phyloP scores from a whole-genome alignment of 2,888 invertebrate genomes.

The Sphinx pinastri region DNA sequence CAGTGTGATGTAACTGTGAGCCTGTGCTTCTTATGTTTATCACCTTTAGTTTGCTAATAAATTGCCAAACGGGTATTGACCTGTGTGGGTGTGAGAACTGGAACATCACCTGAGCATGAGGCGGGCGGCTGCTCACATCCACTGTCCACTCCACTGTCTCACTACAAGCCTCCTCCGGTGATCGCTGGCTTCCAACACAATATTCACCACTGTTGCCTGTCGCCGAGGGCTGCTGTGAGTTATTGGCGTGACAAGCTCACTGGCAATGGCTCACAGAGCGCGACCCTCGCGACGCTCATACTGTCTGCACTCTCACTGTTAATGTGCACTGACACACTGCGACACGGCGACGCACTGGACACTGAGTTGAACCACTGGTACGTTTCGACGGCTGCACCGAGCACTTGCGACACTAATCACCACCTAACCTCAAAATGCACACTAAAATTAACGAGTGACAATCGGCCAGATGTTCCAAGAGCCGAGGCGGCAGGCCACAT shows the following conservation, averaged over 20 bases:
- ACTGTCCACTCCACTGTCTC: slow-evolving; percentile 34
- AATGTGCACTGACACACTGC: slow-evolving; percentile 49
- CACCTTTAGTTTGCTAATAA: slow-evolving; percentile 47
- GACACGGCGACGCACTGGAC: slow-evolving; percentile 51
- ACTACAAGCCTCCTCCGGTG: slow-evolving; percentile 1
- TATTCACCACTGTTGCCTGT: slow-evolving; percentile 47
- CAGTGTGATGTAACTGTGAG: slow-evolving; percentile 50
- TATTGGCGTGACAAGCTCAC: neutral
- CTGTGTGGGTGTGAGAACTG: slow-evolving; percentile 36
- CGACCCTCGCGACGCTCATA: slow-evolving; percentile 40
- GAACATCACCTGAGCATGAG: slow-evolving; percentile 54
- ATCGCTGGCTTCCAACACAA: slow-evolving; percentile 39
- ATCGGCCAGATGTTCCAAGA: slow-evolving; percentile 73
- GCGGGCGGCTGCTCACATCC: slow-evolving; percentile 46
- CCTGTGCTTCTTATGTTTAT: slow-evolving; percentile 48
- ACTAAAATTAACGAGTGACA: slow-evolving; percentile 66
- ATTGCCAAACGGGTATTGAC: slow-evolving; percentile 48
- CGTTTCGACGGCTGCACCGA: slow-evolving; percentile 31
- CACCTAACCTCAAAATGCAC: slow-evolving; percentile 80
- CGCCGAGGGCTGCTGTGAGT: slow-evolving; percentile 30
- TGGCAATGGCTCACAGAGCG: slow-evolving; percentile 38
- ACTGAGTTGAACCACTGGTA: slow-evolving; percentile 39
- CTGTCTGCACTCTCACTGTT: slow-evolving; percentile 48
- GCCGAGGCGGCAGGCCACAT: slow-evolving; percentile 54
- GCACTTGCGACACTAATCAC: slow-evolving; percentile 59